These are phyloP conservation scores for Latrodectus hesperus DNA, from an alignment of 2,888 invertebrate species.

Conservation along the genomic window DNA sequence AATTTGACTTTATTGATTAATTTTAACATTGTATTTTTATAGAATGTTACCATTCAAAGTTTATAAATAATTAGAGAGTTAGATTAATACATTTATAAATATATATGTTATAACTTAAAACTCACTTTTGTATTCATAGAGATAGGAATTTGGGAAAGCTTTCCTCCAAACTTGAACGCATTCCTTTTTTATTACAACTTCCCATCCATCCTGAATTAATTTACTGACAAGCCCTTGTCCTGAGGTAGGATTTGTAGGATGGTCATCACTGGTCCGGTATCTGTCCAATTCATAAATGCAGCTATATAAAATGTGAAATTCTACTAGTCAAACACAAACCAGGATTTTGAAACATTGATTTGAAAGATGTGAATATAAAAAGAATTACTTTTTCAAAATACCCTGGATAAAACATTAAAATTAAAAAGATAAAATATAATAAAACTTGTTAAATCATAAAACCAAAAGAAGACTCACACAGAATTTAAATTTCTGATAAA, in stretches of 20 bases:
- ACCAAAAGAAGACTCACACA: constrained; percentile 40
- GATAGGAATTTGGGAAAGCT: constrained; percentile 63
- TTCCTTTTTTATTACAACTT: constrained; percentile 68
- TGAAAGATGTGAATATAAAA: background rate
- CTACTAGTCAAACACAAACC: constrained; percentile 13
- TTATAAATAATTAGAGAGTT: too few relatives aligned
- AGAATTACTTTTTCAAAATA: background rate
- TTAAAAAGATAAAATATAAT: background rate
- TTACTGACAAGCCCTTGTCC: constrained; percentile 38
- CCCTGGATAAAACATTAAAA: background rate
- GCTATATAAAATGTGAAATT: constrained; percentile 47
- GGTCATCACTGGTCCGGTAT: constrained; percentile 54
- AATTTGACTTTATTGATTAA: too few relatives aligned
- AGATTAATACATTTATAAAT: too few relatives aligned
- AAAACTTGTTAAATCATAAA: background rate
- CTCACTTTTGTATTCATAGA: constrained; percentile 71
- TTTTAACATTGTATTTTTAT: too few relatives aligned
- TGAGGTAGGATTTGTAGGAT: constrained; percentile 29
- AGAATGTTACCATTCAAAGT: too few relatives aligned
- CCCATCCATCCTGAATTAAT: constrained; percentile 68
- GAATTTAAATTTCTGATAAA: constrained; percentile 28
- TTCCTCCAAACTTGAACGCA: constrained; percentile 71
- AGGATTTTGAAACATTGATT: background rate
- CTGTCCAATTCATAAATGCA: constrained; percentile 68
- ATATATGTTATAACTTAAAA: background rate